A percentile compares a stretch with the other conserved stretches of the same genome.
These are phyloP conservation scores for Chloroclysta siterata DNA, from an alignment of 2,888 invertebrate genomes.

Conservation along the genomic window DNA sequence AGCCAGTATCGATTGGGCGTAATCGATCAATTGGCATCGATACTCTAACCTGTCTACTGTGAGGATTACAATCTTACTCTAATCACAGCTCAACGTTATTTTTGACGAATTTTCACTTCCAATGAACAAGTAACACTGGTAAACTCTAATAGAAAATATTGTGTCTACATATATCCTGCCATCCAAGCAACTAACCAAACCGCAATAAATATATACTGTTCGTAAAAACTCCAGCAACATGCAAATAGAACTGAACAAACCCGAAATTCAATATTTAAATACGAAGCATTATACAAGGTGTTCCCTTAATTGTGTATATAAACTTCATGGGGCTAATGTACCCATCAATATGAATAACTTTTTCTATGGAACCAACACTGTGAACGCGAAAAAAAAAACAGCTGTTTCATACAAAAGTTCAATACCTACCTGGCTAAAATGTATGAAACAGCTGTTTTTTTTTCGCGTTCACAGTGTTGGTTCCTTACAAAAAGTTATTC, in stretches of 20 bases:
- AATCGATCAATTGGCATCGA: not conserved
- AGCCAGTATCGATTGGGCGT: not conserved
- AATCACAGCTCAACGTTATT: slow-evolving; percentile 37
- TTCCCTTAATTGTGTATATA: no score
- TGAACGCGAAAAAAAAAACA: no score
- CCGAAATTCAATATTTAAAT: not conserved
- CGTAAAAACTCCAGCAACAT: slow-evolving; percentile 22
- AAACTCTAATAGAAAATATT: slow-evolving; percentile 31
- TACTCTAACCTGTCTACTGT: slow-evolving; percentile 4
- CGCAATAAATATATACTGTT: slow-evolving; percentile 6
- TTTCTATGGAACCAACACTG: no score
- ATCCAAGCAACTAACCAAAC: slow-evolving; percentile 18
- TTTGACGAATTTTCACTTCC: slow-evolving; percentile 30
- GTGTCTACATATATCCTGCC: slow-evolving; percentile 10
- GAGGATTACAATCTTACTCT: slow-evolving; percentile 19
- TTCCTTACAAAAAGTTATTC: no score
- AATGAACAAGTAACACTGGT: slow-evolving; percentile 28
- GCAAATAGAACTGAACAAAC: slow-evolving; percentile 23
- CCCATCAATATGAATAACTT: no score
- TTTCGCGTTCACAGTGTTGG: no score
- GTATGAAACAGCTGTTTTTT: no score
- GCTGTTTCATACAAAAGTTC: no score
- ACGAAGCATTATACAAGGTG: no score
- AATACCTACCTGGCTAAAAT: no score
- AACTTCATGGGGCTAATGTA: no score